phyloP scores from a whole-genome alignment of 2,797 vertebrate genomes.

The Sternarchorhynchus goeldii region DNA sequence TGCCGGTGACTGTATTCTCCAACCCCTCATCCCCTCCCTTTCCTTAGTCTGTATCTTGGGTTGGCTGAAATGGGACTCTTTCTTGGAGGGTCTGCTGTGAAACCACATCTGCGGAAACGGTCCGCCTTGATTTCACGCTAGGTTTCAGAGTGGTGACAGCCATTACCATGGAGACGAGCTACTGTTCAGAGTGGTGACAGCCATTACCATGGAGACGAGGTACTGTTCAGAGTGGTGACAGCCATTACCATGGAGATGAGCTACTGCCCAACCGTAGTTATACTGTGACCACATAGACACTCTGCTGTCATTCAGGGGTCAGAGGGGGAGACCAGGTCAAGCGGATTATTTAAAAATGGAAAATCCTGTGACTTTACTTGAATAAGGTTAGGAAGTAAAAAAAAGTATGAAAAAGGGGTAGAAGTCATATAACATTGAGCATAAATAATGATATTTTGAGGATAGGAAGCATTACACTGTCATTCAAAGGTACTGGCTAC shows the following conservation, averaged over 20 bases:
- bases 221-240: slow-evolving; percentile 49
- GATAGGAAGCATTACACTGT: background rate
- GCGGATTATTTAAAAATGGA: slow-evolving; percentile 38
- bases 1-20: slow-evolving; percentile 18
- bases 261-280: slow-evolving; percentile 19
- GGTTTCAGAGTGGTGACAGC: slow-evolving; percentile 48
- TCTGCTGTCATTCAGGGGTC: slow-evolving; percentile 37
- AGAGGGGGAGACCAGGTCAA: slow-evolving; percentile 42
- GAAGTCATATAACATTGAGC: slow-evolving; percentile 3
- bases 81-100: slow-evolving; percentile 35
- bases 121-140: slow-evolving; percentile 42
- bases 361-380: slow-evolving; percentile 17
- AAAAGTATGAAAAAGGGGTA: slow-evolving; percentile 19
- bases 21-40: slow-evolving; percentile 9
- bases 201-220: no score
- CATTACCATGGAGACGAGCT: slow-evolving; percentile 49
- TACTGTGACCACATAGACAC: slow-evolving; percentile 33
- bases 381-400: background rate
- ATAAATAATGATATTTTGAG: slow-evolving; percentile 11
- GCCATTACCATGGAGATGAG: slow-evolving; percentile 46
- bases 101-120: slow-evolving; percentile 48
- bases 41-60: slow-evolving; percentile 33
- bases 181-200: no score
- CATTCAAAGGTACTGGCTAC: background rate
- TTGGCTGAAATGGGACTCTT: slow-evolving; percentile 44